Evolutionary conservation across 2,797 vertebrate genomes (phyloP).

Genomic region (Acanthurus tractus): DNA sequence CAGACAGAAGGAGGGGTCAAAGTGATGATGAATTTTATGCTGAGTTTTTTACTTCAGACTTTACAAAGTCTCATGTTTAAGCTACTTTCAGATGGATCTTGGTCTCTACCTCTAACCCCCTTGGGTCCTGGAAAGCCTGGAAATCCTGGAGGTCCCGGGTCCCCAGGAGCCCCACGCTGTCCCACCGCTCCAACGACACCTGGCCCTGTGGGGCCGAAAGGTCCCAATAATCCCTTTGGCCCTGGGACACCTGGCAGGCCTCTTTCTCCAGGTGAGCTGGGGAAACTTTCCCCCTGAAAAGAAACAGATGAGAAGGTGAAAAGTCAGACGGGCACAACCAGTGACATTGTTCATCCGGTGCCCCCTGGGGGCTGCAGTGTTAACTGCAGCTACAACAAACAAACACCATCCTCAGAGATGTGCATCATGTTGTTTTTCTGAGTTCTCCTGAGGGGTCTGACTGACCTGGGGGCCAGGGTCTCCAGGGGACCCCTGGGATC

Average conservation of each 20-base stretch:
- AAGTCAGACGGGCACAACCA: no score
- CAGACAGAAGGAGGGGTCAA: neutral
- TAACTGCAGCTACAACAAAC: neutral
- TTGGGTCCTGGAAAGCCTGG: slow-evolving; percentile 70
- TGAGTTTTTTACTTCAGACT: neutral
- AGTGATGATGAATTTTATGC: no score
- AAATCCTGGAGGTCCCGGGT: slow-evolving; percentile 69
- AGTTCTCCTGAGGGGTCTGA: neutral
- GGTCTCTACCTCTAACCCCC: slow-evolving; percentile 72
- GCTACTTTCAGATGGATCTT: neutral
- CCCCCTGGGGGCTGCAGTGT: neutral
- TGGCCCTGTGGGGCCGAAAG: slow-evolving; percentile 66
- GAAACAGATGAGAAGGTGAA: neutral
- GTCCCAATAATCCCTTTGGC: slow-evolving; percentile 70
- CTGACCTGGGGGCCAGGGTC: slow-evolving; percentile 70
- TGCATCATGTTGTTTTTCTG: no score
- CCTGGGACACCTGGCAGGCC: slow-evolving; percentile 72
- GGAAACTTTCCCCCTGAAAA: slow-evolving; percentile 72
- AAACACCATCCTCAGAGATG: neutral
- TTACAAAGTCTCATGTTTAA: neutral
- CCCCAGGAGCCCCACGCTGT: slow-evolving; percentile 68
- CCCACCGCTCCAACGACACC: slow-evolving; percentile 75
- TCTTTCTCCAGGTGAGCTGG: slow-evolving; percentile 65
- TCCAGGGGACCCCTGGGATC: slow-evolving; percentile 70
- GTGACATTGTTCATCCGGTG: neutral